Conservation (phyloP, 2,888 invertebrate species). For the Sphaeridia pumilis region DNA sequence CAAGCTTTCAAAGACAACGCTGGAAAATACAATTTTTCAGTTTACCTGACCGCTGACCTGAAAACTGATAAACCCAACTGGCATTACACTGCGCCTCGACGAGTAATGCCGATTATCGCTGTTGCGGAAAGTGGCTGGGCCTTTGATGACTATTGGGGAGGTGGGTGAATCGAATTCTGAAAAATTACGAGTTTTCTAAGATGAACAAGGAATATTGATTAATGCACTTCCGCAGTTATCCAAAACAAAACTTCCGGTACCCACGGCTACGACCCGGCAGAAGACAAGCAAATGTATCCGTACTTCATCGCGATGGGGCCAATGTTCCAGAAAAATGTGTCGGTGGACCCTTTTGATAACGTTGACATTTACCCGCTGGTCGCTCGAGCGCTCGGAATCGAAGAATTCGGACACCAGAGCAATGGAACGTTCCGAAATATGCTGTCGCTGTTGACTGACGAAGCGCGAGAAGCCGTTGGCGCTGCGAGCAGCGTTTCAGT, state of each 20-base stretch:
- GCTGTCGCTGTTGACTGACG: background rate
- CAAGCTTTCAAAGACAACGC: constrained; percentile 42
- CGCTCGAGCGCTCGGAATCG: background rate
- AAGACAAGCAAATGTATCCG: background rate
- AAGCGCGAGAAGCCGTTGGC: background rate
- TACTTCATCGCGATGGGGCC: constrained; percentile 3
- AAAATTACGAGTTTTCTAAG: too few relatives aligned
- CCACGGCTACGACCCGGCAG: background rate
- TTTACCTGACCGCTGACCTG: constrained; percentile 48
- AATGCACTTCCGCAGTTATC: too few relatives aligned
- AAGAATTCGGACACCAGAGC: constrained; percentile 36
- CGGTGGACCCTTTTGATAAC: background rate
- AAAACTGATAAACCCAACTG: constrained; percentile 43
- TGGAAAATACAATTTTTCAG: constrained; percentile 39
- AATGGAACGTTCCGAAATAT: constrained; percentile 42
- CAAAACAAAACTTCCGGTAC: too few relatives aligned
- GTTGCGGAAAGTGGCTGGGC: constrained; percentile 52
- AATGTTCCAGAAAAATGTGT: background rate
- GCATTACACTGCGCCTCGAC: constrained; percentile 50
- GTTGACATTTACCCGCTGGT: background rate
- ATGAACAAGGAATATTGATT: too few relatives aligned
- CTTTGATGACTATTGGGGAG: constrained; percentile 43
- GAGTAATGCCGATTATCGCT: constrained; percentile 52
- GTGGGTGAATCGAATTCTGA: too few relatives aligned
- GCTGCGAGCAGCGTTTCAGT: too few relatives aligned